Evolutionary conservation across 1,140 invertebrate genomes (phyloP).

Genomic region (Triops longicaudatus): DNA sequence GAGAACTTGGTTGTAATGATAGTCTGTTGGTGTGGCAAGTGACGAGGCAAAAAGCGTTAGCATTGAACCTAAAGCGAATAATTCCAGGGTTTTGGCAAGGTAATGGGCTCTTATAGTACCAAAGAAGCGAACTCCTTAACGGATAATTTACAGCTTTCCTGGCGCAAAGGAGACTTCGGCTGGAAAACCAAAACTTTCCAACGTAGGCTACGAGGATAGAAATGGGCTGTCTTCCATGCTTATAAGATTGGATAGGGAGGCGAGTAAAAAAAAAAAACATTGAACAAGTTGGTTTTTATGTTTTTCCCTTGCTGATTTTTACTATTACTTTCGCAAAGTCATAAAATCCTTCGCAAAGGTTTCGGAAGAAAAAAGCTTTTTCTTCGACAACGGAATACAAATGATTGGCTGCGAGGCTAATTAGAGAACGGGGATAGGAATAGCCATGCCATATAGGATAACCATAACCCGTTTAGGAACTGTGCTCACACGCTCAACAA

Average conservation of each 20-base stretch:
- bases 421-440: background rate
- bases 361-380: background rate
- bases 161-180: background rate
- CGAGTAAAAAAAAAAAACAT: too few species aligned
- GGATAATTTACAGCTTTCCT: background rate
- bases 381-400: background rate
- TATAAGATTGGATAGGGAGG: background rate
- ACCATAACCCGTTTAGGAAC: background rate
- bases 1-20: background rate
- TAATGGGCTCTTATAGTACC: slow-evolving; percentile 15
- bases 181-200: background rate
- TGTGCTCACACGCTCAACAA: background rate
- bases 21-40: background rate
- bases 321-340: background rate
- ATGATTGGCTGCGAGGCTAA: slow-evolving; percentile 11
- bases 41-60: slow-evolving; percentile 6
- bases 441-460: slow-evolving; percentile 2
- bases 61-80: slow-evolving; percentile 15
- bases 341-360: background rate
- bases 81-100: background rate
- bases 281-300: too few species aligned
- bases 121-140: background rate
- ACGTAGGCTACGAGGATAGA: background rate
- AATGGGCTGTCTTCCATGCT: background rate
- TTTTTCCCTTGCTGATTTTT: background rate